Percentiles rank a stretch among this genome's conserved stretches.
Evolutionary conservation across 2,888 invertebrate species (phyloP).

Genomic region (Synergus itoensis): DNA sequence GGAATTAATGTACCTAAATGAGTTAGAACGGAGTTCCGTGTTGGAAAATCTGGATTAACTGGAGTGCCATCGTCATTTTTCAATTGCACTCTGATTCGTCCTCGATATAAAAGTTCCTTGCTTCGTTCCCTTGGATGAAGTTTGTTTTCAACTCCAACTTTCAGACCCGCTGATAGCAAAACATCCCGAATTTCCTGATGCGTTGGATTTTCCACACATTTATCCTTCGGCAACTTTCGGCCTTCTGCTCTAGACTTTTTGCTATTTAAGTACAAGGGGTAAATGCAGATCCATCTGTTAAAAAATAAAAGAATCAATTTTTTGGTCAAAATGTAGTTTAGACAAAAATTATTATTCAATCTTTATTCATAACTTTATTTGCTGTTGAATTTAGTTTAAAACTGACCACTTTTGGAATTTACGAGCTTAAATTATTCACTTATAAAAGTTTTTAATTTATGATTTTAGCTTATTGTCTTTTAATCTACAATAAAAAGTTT

Average conservation of each 20-base stretch:
- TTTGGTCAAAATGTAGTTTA: not conserved
- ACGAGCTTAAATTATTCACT: too few relatives aligned
- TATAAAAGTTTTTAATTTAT: too few relatives aligned
- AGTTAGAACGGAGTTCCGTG: slow-evolving; percentile 87
- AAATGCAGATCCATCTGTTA: slow-evolving; percentile 95
- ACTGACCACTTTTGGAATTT: too few relatives aligned
- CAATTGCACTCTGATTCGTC: slow-evolving; percentile 94
- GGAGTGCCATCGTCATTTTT: slow-evolving; percentile 93
- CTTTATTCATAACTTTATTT: not conserved
- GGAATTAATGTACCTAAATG: slow-evolving; percentile 93
- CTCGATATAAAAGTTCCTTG: slow-evolving; percentile 91
- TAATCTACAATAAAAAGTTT: not conserved
- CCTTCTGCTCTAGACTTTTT: slow-evolving; percentile 95
- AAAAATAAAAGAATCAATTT: slow-evolving; percentile 43
- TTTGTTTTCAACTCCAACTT: slow-evolving; percentile 95
- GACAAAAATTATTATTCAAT: not conserved
- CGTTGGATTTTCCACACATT: slow-evolving; percentile 97
- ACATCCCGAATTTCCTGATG: slow-evolving; percentile 97
- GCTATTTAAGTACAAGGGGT: slow-evolving; percentile 97
- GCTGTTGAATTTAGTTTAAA: too few relatives aligned
- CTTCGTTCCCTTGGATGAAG: slow-evolving; percentile 94
- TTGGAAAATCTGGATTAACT: slow-evolving; percentile 84
- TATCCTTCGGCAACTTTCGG: slow-evolving; percentile 88
- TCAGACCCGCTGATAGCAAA: slow-evolving; percentile 88
- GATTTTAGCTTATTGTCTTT: not conserved